These are phyloP conservation scores for Heliornis fulica DNA, from an alignment of 2,113 vertebrate genomes.

Conservation along the genomic window DNA sequence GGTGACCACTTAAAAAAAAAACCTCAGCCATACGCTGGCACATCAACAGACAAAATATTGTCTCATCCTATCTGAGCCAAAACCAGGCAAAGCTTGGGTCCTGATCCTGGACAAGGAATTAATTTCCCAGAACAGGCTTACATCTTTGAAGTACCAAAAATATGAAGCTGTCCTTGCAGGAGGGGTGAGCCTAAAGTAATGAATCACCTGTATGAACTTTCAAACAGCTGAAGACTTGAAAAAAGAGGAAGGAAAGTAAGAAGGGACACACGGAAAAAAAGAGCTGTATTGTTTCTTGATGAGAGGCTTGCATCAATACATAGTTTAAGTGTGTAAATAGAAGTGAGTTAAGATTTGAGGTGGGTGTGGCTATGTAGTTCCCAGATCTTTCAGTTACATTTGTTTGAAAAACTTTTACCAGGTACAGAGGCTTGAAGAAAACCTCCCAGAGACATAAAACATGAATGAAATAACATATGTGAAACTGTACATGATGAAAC, in stretches of 20 bases:
- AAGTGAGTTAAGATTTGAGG: background rate
- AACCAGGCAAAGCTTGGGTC: background rate
- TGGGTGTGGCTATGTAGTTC: background rate
- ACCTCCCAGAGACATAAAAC: too few species aligned
- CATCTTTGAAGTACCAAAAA: background rate
- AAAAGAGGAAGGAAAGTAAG: background rate
- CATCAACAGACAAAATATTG: background rate
- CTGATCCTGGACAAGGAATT: background rate
- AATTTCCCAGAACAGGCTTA: background rate
- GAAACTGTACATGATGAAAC: too few species aligned
- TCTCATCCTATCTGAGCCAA: background rate
- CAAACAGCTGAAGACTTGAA: background rate
- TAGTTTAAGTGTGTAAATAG: background rate
- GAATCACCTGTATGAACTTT: background rate
- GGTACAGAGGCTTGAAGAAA: background rate
- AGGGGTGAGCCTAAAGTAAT: background rate
- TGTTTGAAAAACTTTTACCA: background rate
- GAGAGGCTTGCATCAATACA: background rate
- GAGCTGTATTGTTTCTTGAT: background rate
- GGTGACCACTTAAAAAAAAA: background rate
- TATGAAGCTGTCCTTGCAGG: background rate
- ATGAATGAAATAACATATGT: too few species aligned
- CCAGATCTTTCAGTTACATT: background rate
- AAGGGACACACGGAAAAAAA: background rate
- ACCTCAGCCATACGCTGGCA: background rate